A percentile compares a stretch with the other conserved stretches of the same genome.
Conservation (phyloP, 2,113 vertebrate genomes). For the Marmota monax region DNA sequence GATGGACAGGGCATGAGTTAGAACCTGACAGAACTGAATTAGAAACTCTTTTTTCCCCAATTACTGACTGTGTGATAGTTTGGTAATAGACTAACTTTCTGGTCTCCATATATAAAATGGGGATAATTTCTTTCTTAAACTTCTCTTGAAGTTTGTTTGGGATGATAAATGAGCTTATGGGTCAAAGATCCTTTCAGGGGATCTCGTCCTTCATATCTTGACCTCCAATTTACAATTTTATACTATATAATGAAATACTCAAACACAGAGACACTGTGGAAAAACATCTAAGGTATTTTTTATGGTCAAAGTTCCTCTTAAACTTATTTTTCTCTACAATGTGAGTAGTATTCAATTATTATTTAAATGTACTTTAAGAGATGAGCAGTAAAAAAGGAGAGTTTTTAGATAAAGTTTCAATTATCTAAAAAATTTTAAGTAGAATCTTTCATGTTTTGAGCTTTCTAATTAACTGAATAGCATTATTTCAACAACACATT, state of each 20-base stretch:
- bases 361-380: constrained; percentile 26
- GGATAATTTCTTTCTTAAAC: not conserved
- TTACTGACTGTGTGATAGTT: not conserved
- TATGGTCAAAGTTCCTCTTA: not conserved
- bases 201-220: not conserved
- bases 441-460: not conserved
- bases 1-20: not conserved
- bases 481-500: constrained; percentile 29
- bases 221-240: not conserved
- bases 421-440: constrained; percentile 48
- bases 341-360: not conserved
- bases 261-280: not conserved
- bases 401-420: not conserved
- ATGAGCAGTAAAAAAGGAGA: not conserved
- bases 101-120: not conserved
- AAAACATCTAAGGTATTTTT: constrained; percentile 6
- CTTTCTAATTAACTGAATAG: constrained; percentile 10
- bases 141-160: not conserved
- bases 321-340: not conserved
- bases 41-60: not conserved
- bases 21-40: not conserved
- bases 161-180: not conserved
- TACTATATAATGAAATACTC: not conserved
- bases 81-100: not conserved
- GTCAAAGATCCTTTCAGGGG: not conserved